A percentile compares a stretch with the other conserved stretches of the same genome.
Conservation (phyloP, 1,140 invertebrate species). For the Leguminivora glycinivorella region DNA sequence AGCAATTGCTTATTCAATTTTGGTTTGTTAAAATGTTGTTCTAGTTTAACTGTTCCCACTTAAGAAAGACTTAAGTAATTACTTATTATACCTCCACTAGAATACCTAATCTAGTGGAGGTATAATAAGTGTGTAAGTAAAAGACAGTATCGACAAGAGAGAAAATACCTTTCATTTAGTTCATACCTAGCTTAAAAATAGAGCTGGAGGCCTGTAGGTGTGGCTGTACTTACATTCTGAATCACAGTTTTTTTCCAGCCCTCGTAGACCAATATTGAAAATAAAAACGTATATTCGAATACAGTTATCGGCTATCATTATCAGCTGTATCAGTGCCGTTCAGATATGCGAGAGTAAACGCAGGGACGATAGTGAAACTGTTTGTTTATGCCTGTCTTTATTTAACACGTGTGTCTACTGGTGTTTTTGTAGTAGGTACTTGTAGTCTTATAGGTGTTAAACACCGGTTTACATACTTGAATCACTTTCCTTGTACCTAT, state of each 20-base stretch:
- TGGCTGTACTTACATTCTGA: neutral
- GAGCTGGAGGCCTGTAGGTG: neutral
- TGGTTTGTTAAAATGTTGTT: no score
- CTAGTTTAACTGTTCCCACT: no score
- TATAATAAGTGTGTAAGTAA: no score
- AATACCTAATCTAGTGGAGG: no score
- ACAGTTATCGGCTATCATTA: constrained; percentile 7
- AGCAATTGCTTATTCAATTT: no score
- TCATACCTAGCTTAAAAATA: neutral
- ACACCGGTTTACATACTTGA: neutral
- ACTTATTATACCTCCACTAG: no score
- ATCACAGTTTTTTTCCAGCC: neutral
- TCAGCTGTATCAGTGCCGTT: constrained; percentile 11
- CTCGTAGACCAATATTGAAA: neutral
- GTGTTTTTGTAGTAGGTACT: no score
- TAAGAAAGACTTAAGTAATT: no score
- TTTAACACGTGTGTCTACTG: neutral
- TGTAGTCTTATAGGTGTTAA: neutral
- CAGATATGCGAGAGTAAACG: constrained; percentile 16
- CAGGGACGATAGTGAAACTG: constrained; percentile 12
- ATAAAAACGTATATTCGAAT: neutral
- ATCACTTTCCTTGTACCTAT: no score
- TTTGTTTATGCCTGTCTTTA: neutral
- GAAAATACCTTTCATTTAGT: no score
- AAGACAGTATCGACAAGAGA: no score